Evolutionary conservation across 2,888 invertebrate genomes (phyloP).

Genomic region (Esperia sulphurella): DNA sequence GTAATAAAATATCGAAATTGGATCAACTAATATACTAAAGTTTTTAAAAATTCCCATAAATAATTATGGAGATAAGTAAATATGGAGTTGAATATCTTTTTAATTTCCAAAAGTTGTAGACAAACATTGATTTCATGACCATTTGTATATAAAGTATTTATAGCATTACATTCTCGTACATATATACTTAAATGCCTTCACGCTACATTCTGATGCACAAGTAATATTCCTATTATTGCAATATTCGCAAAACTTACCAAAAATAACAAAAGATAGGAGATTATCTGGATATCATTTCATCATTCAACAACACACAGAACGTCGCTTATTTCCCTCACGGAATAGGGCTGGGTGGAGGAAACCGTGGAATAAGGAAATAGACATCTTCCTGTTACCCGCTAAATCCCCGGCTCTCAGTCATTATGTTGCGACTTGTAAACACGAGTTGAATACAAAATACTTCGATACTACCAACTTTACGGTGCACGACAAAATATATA

Average conservation of each 20-base stretch:
- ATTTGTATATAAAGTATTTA: no score
- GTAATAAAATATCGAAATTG: no score
- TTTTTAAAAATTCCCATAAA: no score
- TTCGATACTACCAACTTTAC: slow-evolving; percentile 6
- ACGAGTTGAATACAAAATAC: slow-evolving; percentile 32
- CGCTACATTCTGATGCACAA: no score
- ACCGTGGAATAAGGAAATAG: slow-evolving; percentile 3
- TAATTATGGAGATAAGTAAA: no score
- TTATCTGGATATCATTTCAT: neutral
- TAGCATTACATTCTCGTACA: no score
- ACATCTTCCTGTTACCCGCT: slow-evolving; percentile 13
- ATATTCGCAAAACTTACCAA: neutral
- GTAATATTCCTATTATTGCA: no score
- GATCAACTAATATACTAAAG: no score
- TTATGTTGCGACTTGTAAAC: slow-evolving; percentile 23
- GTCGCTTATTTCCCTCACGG: slow-evolving; percentile 13
- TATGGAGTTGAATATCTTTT: no score
- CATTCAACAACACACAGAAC: neutral
- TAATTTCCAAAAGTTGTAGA: no score
- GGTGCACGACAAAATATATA: neutral
- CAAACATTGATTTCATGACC: no score
- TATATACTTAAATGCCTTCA: no score
- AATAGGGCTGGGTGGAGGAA: slow-evolving; percentile 1
- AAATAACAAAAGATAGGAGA: neutral
- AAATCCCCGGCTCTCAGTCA: slow-evolving; percentile 19